Conservation (phyloP, 2,797 vertebrate genomes). For the Hydrolagus colliei region DNA sequence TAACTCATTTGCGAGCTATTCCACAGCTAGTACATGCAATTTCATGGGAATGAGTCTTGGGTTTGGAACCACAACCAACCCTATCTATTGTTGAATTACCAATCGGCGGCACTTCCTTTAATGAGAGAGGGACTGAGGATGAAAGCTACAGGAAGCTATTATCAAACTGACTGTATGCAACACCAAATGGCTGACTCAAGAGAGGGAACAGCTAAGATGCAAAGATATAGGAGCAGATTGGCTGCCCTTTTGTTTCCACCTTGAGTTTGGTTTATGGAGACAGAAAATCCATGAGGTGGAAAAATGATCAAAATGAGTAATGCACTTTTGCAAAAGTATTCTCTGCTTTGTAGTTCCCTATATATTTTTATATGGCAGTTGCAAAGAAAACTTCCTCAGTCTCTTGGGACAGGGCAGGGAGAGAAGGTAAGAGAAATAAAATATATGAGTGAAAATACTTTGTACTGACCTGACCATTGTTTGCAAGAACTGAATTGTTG, state of each 20-base stretch:
- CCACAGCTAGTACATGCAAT: background rate
- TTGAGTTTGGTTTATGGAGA: background rate
- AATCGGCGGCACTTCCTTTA: background rate
- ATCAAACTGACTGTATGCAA: background rate
- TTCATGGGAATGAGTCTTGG: too few relatives aligned
- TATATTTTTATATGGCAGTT: too few relatives aligned
- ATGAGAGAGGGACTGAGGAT: background rate
- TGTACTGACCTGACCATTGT: slow-evolving; percentile 79
- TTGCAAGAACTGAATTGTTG: slow-evolving; percentile 75
- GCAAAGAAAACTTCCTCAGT: too few relatives aligned
- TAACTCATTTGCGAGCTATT: too few relatives aligned
- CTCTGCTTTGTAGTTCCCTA: too few relatives aligned
- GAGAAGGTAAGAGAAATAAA: background rate
- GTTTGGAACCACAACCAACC: too few relatives aligned
- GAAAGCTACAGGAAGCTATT: background rate
- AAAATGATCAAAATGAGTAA: background rate
- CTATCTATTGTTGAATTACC: background rate
- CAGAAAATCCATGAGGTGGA: background rate
- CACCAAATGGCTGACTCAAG: background rate
- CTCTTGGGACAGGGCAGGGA: background rate
- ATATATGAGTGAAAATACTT: background rate
- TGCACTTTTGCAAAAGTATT: too few relatives aligned
- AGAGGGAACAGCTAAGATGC: too few relatives aligned
- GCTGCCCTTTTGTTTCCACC: background rate
- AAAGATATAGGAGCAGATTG: too few relatives aligned